Conservation (phyloP, 1,140 invertebrate genomes). For the Drosophila chauvacae region DNA sequence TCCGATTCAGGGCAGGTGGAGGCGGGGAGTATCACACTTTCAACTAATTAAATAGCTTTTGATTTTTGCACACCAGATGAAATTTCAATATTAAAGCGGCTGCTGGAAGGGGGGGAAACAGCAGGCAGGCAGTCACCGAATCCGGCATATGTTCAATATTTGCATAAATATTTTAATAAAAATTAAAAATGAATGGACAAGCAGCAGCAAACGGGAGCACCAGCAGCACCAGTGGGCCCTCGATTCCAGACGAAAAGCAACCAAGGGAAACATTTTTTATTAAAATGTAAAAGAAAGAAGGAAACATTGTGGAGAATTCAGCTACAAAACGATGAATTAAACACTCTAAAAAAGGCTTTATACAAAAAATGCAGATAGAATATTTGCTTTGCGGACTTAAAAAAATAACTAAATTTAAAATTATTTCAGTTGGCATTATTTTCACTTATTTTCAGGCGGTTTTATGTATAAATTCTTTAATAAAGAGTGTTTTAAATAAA, state of each 20-base stretch:
- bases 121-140: constrained; percentile 34
- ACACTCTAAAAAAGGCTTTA: constrained; percentile 32
- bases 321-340: constrained; percentile 5
- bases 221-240: constrained; percentile 12
- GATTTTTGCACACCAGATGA: constrained; percentile 63
- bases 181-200: constrained; percentile 79
- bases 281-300: constrained; percentile 43
- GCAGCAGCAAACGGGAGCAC: constrained; percentile 36
- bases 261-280: constrained; percentile 44
- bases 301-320: not conserved
- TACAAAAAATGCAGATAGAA: not conserved
- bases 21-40: constrained; percentile 70
- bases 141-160: constrained; percentile 78
- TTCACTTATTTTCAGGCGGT: not conserved
- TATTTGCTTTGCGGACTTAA: not conserved
- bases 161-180: constrained; percentile 83
- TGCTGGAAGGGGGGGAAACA: constrained; percentile 11
- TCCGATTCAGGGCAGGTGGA: not conserved
- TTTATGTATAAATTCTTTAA: not conserved
- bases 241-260: constrained; percentile 26
- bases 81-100: constrained; percentile 65
- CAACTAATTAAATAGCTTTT: constrained; percentile 82
- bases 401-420: not conserved
- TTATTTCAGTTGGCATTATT: no score
- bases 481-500: not conserved